A percentile compares a stretch with the other conserved stretches of the same genome.
phyloP scores from a whole-genome alignment of 2,888 invertebrate genomes.

The Agrotis clavis region DNA sequence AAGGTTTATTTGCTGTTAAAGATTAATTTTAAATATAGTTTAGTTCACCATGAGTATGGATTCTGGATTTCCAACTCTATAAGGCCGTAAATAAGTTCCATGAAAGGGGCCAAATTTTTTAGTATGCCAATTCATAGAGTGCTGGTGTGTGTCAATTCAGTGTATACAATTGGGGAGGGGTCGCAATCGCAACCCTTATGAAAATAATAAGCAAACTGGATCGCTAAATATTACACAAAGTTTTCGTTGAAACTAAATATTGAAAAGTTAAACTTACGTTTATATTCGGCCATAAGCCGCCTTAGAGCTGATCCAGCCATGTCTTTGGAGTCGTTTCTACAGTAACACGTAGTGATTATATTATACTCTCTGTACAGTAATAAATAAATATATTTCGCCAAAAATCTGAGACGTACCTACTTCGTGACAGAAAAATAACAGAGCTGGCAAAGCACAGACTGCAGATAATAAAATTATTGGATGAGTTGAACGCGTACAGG shows the following conservation, averaged over 20 bases:
- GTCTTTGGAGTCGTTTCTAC: conserved; percentile 57
- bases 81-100: too few relatives aligned
- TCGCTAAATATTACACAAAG: background rate
- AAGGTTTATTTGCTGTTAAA: too few relatives aligned
- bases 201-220: background rate
- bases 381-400: conserved; percentile 22
- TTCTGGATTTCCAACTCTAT: too few relatives aligned
- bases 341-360: too few relatives aligned
- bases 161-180: too few relatives aligned
- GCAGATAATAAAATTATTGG: conserved; percentile 1
- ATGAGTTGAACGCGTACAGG: background rate
- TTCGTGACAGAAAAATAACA: conserved; percentile 3
- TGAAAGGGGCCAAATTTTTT: too few relatives aligned
- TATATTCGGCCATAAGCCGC: conserved; percentile 97
- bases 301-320: conserved; percentile 97
- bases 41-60: too few relatives aligned
- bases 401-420: conserved; percentile 31
- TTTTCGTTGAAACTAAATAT: conserved; percentile 3
- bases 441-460: background rate
- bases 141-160: too few relatives aligned
- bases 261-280: conserved; percentile 89
- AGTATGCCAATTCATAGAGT: too few relatives aligned
- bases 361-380: too few relatives aligned
- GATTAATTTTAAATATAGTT: too few relatives aligned
- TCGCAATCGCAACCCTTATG: too few relatives aligned